Evolutionary conservation across 2,113 vertebrate genomes (phyloP), one percentile per base, ranked within the genome.

Genomic region (Eublepharis macularius): DNA sequence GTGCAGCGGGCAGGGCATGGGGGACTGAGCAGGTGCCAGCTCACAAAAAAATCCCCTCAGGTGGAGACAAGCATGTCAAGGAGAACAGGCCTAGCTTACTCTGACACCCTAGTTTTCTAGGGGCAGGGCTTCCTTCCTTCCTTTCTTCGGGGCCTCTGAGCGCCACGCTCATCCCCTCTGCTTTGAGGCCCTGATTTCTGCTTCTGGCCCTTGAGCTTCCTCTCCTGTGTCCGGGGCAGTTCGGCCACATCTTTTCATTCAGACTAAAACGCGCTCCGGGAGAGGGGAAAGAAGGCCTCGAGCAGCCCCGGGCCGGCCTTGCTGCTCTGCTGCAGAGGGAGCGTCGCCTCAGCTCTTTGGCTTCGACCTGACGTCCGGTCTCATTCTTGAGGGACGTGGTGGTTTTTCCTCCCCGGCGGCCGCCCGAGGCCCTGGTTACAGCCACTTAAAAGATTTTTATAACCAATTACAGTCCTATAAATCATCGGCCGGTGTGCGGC

Each of bases 391-490:
- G 80, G 74, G 47, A 43, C 51, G 11, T 70, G 77, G 76, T 39
- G 2, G 29, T 65, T 86, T 12, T 1, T 47, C 75, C 47, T 85
- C 76, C 83, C 81, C 79, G 76, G 60, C 7, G 45, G 84, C 86
- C 66, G 26, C 34, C 45, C 34, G 26, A 86, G 79, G 72, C 74
- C 60, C 84, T 54, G 80, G 86, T 95, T 95, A 93, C 84, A 91
- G 86, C 82, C 94, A 91, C 92, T 95, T 89, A 87, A 90, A 90
- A 90, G 93, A 93, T 91, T 94, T 96, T 96, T 96, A 95, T 94
- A 95, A 96, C 93, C 94, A 93, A 95, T 96, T 96, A 95, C 76
- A 91, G 90, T 89, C 92, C 87, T 91, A 94, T 96, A 95, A 96
- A 96, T 95, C 95, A 93, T 93, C 83, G 90, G 87, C 83, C 86